Base-by-base conservation (phyloP, 2,888 invertebrate species). In the Cosmia pyralina region DNA sequence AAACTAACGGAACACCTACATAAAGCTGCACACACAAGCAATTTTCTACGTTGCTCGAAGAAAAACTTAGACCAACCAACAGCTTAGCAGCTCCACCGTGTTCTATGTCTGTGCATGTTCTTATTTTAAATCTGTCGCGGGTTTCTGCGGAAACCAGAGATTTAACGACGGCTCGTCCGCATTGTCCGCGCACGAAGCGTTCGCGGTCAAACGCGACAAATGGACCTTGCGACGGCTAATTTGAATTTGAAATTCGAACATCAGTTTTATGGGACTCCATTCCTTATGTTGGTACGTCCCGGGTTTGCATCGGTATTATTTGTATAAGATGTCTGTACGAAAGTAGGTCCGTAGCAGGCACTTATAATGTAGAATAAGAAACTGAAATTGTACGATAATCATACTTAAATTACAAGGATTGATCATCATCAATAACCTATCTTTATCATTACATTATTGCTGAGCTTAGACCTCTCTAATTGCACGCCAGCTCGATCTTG, bases 111-210 rank as follows among this genome's bases (percentile, higher is more conserved):
- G 90, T 91, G 87, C 91, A 78, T 92, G 94, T 94, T 94, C 94
- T 95, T 94, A 95, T 95, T 95, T 93, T 94, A 94, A 95, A 93
- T 91, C 92, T 92, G 93, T 90, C 90, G 91, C 90, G 90, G 88
- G 90, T 95, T 95, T 95, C 94, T 93, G 89, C 94, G 94, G 95
- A 95, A 95, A 95, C 92, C 90, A 89, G 91, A 92, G 92, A 94
- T 92, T 96, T 95, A 94, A 96, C 94, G 95, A 95, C 92, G 92
- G 88, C 91, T 93, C 94, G 94, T 95, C 95, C 90, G 93, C 88
- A 95, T 95, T 95, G 95, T 95, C 94, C 94, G 91, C 89, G 90
- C 95, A 95, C 95, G 95, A 89, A 93, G 92, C 90, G 89, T 88
- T 90, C 89, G 87, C 87, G 84, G 88, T 89, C 87, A 88, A 88